A percentile compares a stretch with the other conserved stretches of the same genome.
Conservation (phyloP, 2,888 invertebrate genomes). For the Meteorus colon region DNA sequence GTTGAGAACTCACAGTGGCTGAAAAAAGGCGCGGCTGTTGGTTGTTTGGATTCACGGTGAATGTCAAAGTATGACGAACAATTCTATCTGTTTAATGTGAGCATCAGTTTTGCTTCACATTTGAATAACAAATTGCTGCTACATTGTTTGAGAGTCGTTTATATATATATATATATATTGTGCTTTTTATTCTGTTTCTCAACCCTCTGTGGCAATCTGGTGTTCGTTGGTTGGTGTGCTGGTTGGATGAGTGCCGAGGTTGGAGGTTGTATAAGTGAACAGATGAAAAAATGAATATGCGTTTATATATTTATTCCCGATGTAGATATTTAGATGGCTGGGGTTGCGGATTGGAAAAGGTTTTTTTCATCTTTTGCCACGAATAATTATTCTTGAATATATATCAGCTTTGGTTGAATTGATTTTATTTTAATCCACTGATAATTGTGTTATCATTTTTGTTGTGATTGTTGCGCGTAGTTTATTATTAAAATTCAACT, state of each 20-base stretch:
- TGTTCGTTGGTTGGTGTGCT: not conserved
- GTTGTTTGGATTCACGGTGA: slow-evolving; percentile 31
- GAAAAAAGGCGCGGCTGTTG: slow-evolving; percentile 8
- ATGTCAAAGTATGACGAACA: slow-evolving; percentile 34
- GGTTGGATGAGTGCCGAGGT: not conserved
- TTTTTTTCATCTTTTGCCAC: too few relatives aligned
- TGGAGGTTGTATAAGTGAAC: not conserved
- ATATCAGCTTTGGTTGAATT: too few relatives aligned
- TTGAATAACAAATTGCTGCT: slow-evolving; percentile 37
- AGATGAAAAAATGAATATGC: not conserved
- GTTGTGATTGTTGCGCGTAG: too few relatives aligned
- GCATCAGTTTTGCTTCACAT: slow-evolving; percentile 16
- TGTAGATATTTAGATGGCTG: too few relatives aligned
- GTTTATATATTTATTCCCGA: too few relatives aligned
- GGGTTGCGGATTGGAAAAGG: too few relatives aligned
- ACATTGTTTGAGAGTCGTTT: slow-evolving; percentile 16
- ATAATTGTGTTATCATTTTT: too few relatives aligned
- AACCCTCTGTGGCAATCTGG: not conserved
- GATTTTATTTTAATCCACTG: too few relatives aligned
- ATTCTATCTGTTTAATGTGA: slow-evolving; percentile 22
- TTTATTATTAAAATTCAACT: too few relatives aligned
- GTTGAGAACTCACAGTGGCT: slow-evolving; percentile 26
- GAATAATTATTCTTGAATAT: too few relatives aligned
- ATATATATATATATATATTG: slow-evolving; percentile 1
- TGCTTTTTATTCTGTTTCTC: not conserved